Evolutionary conservation across 2,797 vertebrate genomes (phyloP).

Genomic region (Lagorchestes hirsutus): DNA sequence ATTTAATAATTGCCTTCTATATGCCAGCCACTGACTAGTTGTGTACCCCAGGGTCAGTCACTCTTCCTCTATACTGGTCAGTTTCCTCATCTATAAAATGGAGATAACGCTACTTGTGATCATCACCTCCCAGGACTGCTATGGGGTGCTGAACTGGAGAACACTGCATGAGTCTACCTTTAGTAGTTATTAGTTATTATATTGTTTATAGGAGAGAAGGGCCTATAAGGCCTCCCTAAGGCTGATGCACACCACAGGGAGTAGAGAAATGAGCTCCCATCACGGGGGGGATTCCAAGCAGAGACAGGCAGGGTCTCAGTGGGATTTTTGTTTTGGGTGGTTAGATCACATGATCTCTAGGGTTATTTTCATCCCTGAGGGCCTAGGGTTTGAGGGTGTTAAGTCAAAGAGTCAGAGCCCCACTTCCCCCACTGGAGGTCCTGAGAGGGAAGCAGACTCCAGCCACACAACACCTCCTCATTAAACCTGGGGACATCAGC

Average conservation of each 20-base stretch:
- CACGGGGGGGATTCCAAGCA: background rate
- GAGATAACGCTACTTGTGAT: background rate
- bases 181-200: background rate
- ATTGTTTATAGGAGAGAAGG: background rate
- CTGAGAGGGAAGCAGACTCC: too few species aligned
- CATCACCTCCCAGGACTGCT: background rate
- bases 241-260: background rate
- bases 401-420: too few species aligned
- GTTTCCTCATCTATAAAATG: background rate
- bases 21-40: background rate
- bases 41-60: background rate
- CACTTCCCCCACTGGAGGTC: too few species aligned
- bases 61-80: background rate
- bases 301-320: too few species aligned
- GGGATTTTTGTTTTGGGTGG: background rate
- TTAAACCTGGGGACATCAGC: too few species aligned
- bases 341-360: background rate
- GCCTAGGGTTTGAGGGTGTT: too few species aligned
- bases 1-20: background rate
- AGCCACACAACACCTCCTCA: too few species aligned
- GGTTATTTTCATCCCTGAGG: too few species aligned
- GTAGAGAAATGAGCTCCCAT: background rate
- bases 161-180: background rate
- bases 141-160: background rate
- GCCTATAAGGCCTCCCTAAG: background rate